Percentiles rank a stretch among this genome's conserved stretches.
Evolutionary conservation across 2,113 vertebrate species (phyloP).

Genomic region (Benitochromis conjunctus): DNA sequence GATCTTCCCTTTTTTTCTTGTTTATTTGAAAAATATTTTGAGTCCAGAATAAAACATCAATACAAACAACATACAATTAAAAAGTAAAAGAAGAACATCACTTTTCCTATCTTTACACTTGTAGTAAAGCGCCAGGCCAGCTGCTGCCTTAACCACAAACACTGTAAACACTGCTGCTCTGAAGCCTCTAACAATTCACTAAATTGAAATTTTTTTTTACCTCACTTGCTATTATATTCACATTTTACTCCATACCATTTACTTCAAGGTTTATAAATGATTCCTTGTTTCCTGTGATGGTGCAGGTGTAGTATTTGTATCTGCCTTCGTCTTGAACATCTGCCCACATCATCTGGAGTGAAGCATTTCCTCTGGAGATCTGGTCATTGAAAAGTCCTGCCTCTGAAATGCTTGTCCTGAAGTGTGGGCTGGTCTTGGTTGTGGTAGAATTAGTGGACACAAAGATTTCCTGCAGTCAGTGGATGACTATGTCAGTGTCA

Average conservation of each 20-base stretch:
- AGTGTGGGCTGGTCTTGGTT: neutral
- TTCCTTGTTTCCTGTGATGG: neutral
- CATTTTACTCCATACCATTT: neutral
- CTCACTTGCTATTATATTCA: neutral
- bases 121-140: neutral
- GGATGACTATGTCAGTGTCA: constrained; percentile 44
- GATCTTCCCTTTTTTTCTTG: neutral
- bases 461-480: constrained; percentile 56
- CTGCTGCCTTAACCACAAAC: neutral
- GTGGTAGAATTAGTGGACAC: constrained; percentile 55
- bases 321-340: neutral
- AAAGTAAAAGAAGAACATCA: neutral
- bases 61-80: neutral
- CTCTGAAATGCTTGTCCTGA: neutral
- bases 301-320: neutral
- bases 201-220: neutral
- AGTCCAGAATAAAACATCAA: neutral
- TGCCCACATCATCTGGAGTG: neutral
- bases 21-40: neutral
- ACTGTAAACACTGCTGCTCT: neutral
- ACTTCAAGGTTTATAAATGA: neutral
- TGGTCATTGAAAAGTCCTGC: neutral
- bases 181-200: neutral
- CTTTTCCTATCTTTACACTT: neutral
- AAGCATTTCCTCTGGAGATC: neutral